Evolutionary conservation across 1,140 invertebrate genomes (phyloP).

Genomic region (Parapsyche elsis): DNA sequence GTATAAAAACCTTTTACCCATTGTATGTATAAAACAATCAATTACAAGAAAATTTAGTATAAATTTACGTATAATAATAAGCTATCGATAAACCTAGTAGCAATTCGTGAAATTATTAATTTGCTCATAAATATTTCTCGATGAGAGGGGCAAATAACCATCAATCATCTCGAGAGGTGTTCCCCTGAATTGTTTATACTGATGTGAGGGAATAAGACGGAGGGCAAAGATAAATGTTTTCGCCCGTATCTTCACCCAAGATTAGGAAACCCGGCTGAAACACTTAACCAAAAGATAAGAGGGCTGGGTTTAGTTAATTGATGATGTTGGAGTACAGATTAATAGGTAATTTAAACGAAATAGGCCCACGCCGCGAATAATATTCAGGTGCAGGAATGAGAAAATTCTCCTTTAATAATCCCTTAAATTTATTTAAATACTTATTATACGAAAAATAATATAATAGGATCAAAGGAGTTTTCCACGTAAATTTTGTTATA

Average conservation of each 20-base stretch:
- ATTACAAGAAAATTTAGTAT: too few relatives aligned
- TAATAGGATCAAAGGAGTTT: neutral
- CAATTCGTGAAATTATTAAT: neutral
- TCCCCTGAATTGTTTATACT: neutral
- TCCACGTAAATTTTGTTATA: neutral
- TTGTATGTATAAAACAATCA: too few relatives aligned
- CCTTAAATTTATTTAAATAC: neutral
- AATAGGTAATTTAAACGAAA: conserved; percentile 38
- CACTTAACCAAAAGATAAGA: conserved; percentile 25
- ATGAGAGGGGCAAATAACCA: neutral
- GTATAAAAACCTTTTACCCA: too few relatives aligned
- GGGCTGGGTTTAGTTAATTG: conserved; percentile 17
- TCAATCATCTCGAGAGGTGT: conserved; percentile 11
- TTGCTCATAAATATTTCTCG: neutral
- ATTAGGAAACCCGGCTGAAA: conserved; percentile 9
- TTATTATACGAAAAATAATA: neutral
- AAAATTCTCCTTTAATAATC: neutral
- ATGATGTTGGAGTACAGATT: conserved; percentile 26
- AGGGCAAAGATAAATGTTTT: conserved; percentile 32
- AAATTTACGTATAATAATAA: too few relatives aligned
- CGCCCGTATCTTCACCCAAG: neutral
- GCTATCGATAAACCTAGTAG: too few relatives aligned
- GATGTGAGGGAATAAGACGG: neutral
- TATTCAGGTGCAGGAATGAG: neutral
- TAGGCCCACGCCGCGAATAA: neutral